phyloP scores from a whole-genome alignment of 2,888 invertebrate genomes.

The Amphipyra berbera region DNA sequence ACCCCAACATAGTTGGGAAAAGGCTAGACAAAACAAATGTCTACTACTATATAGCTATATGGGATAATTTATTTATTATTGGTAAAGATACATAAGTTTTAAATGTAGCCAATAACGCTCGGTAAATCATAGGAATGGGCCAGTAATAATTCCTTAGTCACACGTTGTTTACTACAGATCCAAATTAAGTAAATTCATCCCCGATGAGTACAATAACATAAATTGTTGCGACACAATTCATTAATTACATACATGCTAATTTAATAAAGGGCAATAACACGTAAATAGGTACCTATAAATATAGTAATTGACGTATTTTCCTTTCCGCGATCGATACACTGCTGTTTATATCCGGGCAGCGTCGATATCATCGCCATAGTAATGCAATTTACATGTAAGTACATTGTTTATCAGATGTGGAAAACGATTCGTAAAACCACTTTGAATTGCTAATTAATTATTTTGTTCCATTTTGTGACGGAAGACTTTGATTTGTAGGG shows the following conservation, averaged over 20 bases:
- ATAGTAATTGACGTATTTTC: not conserved
- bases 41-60: no score
- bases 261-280: not conserved
- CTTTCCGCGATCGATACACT: conserved; percentile 10
- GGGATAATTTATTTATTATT: no score
- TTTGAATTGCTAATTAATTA: not conserved
- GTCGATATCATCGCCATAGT: not conserved
- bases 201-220: not conserved
- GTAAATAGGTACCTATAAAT: not conserved
- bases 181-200: no score
- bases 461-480: no score
- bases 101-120: no score
- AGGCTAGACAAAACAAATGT: no score
- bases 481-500: no score
- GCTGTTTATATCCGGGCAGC: not conserved
- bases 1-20: no score
- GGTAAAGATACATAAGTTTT: no score
- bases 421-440: not conserved
- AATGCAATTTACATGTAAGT: not conserved
- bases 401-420: not conserved
- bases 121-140: no score
- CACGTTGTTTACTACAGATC: no score
- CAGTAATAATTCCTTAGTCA: no score
- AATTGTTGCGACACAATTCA: not conserved
- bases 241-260: not conserved